Evolutionary conservation across 2,797 vertebrate species (phyloP).

Genomic region (Pteropus rufus): DNA sequence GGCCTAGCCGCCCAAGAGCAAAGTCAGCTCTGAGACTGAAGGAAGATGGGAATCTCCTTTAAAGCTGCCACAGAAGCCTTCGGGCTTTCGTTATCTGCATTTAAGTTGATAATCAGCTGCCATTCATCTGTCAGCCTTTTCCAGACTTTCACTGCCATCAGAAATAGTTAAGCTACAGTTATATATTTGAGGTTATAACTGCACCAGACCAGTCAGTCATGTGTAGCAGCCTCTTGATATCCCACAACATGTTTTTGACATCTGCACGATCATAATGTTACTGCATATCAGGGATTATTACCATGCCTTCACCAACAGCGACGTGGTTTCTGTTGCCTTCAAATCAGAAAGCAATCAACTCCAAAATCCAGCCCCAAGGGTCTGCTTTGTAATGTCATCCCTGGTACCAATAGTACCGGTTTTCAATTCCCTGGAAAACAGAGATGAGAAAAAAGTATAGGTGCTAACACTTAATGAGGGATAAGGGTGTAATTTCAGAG

Average conservation of each 20-base stretch:
- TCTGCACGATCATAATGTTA: background rate
- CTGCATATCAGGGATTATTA: too few species aligned
- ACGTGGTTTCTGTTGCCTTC: background rate
- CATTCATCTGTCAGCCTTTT: background rate
- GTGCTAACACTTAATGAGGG: background rate
- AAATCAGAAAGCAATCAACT: background rate
- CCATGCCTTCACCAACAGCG: background rate
- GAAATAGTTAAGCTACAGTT: background rate
- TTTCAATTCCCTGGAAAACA: background rate
- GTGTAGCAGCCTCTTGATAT: background rate
- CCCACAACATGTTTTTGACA: background rate
- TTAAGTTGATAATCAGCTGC: background rate
- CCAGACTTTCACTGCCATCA: background rate
- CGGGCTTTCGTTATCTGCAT: background rate
- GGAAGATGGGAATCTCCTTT: background rate
- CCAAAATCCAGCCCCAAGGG: background rate
- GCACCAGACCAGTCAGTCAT: background rate
- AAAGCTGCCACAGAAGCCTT: background rate
- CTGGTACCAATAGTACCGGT: background rate
- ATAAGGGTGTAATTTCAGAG: background rate
- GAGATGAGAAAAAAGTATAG: background rate
- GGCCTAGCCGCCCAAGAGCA: background rate
- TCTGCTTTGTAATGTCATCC: background rate
- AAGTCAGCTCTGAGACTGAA: background rate
- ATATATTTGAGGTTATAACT: background rate